phyloP scores from a whole-genome alignment of 2,888 invertebrate genomes.

The Drosophila fungiperda region DNA sequence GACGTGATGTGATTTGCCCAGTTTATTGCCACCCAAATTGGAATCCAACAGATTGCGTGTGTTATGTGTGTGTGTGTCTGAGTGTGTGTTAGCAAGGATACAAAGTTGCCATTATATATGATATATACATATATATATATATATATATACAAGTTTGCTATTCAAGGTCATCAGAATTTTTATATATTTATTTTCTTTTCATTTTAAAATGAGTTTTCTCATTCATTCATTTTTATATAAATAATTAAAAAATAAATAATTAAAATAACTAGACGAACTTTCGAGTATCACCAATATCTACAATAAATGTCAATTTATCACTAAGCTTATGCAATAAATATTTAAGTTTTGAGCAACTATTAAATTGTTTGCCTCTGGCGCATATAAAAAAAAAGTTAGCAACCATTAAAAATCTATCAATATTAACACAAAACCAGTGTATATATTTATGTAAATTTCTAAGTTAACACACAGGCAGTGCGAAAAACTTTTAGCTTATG shows the following conservation, averaged over 20 bases:
- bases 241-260: no score
- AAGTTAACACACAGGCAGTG: slow-evolving; percentile 5
- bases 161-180: not conserved
- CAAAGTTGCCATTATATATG: not conserved
- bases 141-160: not conserved
- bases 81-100: not conserved
- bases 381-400: slow-evolving; percentile 23
- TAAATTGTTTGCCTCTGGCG: slow-evolving; percentile 14
- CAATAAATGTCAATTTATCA: not conserved
- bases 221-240: no score
- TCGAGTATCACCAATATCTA: not conserved
- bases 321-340: not conserved
- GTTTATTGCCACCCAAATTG: slow-evolving; percentile 39
- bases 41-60: slow-evolving; percentile 34
- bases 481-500: slow-evolving; percentile 19
- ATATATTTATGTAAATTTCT: slow-evolving; percentile 45
- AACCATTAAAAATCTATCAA: slow-evolving; percentile 58
- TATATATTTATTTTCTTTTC: no score
- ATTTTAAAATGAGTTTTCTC: no score
- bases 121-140: not conserved
- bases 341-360: not conserved
- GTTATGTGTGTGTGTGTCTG: not conserved
- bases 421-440: slow-evolving; percentile 42
- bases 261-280: not conserved
- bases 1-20: slow-evolving; percentile 56